Percentiles rank a stretch among this genome's conserved stretches.
Evolutionary conservation across 2,797 vertebrate species (phyloP).

Genomic region (Phrynocephalus vlangalii): DNA sequence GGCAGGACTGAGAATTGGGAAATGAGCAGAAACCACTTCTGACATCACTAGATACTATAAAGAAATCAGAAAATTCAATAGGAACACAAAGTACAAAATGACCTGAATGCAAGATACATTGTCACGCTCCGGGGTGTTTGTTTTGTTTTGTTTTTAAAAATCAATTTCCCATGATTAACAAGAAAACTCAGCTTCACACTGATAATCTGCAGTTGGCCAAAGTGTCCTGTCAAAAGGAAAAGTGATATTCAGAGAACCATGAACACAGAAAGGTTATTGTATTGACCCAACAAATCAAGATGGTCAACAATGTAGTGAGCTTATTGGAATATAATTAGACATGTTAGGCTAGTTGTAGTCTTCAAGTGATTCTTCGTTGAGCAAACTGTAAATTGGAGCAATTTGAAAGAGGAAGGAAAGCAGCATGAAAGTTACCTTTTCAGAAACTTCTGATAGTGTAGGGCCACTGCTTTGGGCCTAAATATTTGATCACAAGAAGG

Average conservation of each 20-base stretch:
- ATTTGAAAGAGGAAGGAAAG: neutral
- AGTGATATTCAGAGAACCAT: neutral
- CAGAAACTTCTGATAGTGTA: conserved; percentile 12
- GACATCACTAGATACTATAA: conserved; percentile 22
- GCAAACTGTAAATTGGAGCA: neutral
- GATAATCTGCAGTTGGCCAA: neutral
- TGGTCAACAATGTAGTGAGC: neutral
- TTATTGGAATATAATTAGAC: neutral
- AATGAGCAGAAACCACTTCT: conserved; percentile 46
- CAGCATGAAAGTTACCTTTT: conserved; percentile 10
- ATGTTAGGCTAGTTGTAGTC: conserved; percentile 4
- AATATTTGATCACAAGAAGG: conserved; percentile 28
- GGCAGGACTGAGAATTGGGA: conserved; percentile 46
- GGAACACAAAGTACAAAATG: conserved; percentile 54
- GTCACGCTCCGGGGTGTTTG: neutral
- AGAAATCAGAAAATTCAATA: conserved; percentile 38
- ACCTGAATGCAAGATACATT: conserved; percentile 44
- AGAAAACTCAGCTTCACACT: neutral
- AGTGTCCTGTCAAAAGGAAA: neutral
- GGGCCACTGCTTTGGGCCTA: neutral
- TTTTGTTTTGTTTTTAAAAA: neutral
- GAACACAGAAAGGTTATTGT: neutral
- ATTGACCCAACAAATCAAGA: neutral
- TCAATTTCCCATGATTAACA: neutral
- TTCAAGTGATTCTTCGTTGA: neutral